These are phyloP conservation scores for Muntiacus muntjak DNA, from an alignment of 2,113 vertebrate species.

Conservation along the genomic window DNA sequence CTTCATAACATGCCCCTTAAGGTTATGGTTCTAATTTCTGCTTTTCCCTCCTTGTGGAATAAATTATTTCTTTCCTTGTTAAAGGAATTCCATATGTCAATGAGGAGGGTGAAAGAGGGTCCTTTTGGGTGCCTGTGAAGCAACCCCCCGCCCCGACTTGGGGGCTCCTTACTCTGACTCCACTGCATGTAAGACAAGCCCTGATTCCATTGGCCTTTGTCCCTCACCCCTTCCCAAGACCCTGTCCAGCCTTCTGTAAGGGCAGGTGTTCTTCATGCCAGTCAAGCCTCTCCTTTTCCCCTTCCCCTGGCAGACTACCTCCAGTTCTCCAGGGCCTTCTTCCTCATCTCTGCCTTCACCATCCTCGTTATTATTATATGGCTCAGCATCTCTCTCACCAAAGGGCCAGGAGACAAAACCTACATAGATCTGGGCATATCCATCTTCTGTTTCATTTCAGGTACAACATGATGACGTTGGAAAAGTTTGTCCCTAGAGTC, in stretches of 20 bases:
- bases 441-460: constrained; percentile 35
- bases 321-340: constrained; percentile 3
- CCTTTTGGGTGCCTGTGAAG: background rate
- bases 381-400: background rate
- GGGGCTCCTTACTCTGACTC: background rate
- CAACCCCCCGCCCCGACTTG: background rate
- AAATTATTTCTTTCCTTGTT: background rate
- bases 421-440: background rate
- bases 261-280: background rate
- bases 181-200: background rate
- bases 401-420: background rate
- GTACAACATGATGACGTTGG: background rate
- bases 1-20: background rate
- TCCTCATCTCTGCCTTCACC: background rate
- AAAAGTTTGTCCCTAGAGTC: background rate
- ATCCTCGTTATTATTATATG: background rate
- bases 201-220: background rate
- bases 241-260: background rate
- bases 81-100: background rate
- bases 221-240: background rate
- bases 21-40: background rate
- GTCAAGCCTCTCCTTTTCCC: background rate
- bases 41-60: background rate
- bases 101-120: background rate
- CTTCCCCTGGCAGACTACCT: constrained; percentile 18